Evolutionary conservation across 1,140 invertebrate genomes (phyloP), one percentile per base, ranked within the genome.

Genomic region (Forficula auricularia): DNA sequence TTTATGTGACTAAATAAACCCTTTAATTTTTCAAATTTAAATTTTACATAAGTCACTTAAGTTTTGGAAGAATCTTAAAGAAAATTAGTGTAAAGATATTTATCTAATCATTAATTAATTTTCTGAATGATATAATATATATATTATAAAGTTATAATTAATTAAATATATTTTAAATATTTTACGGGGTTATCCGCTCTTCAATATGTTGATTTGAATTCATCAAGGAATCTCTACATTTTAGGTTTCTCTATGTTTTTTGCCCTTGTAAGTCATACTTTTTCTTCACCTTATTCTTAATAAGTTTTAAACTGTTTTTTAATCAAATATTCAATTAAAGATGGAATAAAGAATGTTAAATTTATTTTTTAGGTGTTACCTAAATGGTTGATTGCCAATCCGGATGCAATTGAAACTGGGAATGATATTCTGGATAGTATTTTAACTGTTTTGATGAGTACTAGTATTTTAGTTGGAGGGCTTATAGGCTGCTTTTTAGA

Each of bases 201-300:
- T 9, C 82, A 88, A 54, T 83, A 81, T 52, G 73, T 89, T 15
- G 70, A 88, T 54, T 59, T 90, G 19, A 81, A 82, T 54, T 86
- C 80, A 10, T 71, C 82, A 1, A 65, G 80, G 43, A 90, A 91
- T 63, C 60, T 90, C 2, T 87, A 87, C 55, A 82, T 90, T 42
- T 70, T 90, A n/a, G 86, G 86, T 10, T 77, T 89, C 48, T 84
- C 83, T 7, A 68, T 89, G 30, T 86, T 90, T 57, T 81, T 87
- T 48, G 82, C 82, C 6, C 54, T 88, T 57, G 80, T 72, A 59
- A 57, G 50, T 43, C 39, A 34, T 38, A 15, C 3, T 22, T n/a
- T 15, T 38, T 10, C 30, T 40, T n/a, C 3, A 30, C 15, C 14
- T 12, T 4, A 6, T 39, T 39, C 12, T 39, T n/a, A 16, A 33